Evolutionary conservation across 2,797 vertebrate genomes (phyloP).

Genomic region (Acanthiza pusilla): DNA sequence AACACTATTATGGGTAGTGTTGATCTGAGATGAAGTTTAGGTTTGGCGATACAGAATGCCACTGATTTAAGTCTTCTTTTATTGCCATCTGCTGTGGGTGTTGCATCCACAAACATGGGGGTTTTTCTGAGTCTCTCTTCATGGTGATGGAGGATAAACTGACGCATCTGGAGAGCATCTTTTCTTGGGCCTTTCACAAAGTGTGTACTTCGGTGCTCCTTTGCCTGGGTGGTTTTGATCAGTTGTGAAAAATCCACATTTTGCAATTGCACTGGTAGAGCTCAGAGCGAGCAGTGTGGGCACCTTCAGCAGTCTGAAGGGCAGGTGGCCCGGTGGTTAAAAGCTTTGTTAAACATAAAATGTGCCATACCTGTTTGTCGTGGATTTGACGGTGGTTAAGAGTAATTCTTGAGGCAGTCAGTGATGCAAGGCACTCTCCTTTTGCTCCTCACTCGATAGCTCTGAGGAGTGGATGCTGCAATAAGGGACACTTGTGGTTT

Average conservation of each 20-base stretch:
- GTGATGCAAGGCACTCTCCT: background rate
- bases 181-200: background rate
- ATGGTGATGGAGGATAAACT: background rate
- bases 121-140: background rate
- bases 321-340: background rate
- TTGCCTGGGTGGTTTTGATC: background rate
- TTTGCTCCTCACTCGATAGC: background rate
- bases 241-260: background rate
- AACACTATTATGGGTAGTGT: conserved; percentile 51
- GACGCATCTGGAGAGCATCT: conserved; percentile 16
- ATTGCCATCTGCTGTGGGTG: conserved; percentile 48
- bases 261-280: background rate
- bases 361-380: background rate
- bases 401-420: background rate
- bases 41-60: conserved; percentile 45
- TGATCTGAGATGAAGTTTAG: conserved; percentile 56
- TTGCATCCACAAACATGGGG: background rate
- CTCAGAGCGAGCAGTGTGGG: background rate
- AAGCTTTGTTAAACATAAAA: background rate
- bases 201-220: background rate
- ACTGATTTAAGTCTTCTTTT: conserved; percentile 54
- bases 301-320: background rate
- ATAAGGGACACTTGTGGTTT: background rate
- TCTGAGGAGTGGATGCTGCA: background rate
- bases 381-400: background rate